phyloP scores from a whole-genome alignment of 2,113 vertebrate species.

The Pavo muticus region DNA sequence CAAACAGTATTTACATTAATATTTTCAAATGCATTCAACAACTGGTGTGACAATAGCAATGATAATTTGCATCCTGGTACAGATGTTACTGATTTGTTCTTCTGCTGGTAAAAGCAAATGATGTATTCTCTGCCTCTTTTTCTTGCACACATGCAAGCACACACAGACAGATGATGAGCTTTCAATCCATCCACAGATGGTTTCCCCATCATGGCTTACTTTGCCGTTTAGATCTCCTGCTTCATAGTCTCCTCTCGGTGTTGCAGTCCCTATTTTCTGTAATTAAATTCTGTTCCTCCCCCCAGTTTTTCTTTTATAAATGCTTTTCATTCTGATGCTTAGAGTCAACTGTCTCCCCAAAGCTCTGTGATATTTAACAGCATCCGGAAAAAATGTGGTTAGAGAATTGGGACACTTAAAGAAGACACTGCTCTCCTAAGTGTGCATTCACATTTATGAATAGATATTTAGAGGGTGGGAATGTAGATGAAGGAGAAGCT shows the following conservation, averaged over 20 bases:
- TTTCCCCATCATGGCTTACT: constrained; percentile 25
- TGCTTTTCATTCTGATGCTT: not conserved
- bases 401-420: constrained; percentile 65
- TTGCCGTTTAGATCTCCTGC: constrained; percentile 56
- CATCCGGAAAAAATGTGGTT: constrained; percentile 57
- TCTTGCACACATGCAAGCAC: not conserved
- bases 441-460: constrained; percentile 61
- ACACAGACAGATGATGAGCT: not conserved
- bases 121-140: not conserved
- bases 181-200: constrained; percentile 1
- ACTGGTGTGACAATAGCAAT: not conserved
- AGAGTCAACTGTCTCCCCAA: constrained; percentile 19
- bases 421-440: constrained; percentile 42
- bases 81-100: not conserved
- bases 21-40: not conserved
- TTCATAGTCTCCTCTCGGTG: constrained; percentile 22
- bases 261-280: constrained; percentile 5
- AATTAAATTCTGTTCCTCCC: constrained; percentile 38
- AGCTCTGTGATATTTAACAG: constrained; percentile 55
- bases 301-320: not conserved
- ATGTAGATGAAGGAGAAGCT: constrained; percentile 55
- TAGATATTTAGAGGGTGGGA: constrained; percentile 59
- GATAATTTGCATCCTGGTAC: not conserved
- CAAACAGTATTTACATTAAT: not conserved
- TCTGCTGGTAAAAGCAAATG: constrained; percentile 16